phyloP scores from a whole-genome alignment of 2,113 vertebrate genomes.

The Lamprotornis superbus region DNA sequence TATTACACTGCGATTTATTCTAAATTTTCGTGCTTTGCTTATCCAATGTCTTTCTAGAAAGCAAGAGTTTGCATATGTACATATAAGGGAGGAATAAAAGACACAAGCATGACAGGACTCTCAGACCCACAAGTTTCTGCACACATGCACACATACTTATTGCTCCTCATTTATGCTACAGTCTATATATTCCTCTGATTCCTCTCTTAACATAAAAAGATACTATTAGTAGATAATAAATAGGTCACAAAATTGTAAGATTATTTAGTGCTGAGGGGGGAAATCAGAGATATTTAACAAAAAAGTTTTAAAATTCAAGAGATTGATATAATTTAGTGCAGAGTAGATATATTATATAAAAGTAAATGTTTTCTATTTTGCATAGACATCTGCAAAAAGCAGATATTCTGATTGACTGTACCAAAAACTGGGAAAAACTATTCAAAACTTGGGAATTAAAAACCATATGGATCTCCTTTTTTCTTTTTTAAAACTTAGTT shows the following conservation, averaged over 20 bases:
- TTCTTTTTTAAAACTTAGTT: background rate
- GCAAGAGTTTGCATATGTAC: background rate
- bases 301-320: background rate
- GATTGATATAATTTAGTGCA: rapidly evolving
- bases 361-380: background rate
- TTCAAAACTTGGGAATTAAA: background rate
- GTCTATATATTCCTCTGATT: background rate
- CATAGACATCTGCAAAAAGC: background rate
- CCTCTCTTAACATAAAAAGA: background rate
- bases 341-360: background rate
- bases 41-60: background rate
- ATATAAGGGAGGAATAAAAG: background rate
- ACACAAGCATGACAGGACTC: background rate
- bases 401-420: background rate
- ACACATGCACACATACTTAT: background rate
- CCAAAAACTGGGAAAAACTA: background rate
- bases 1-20: background rate
- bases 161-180: background rate
- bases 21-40: background rate
- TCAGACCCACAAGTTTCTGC: no score
- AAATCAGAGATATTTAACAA: background rate
- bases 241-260: background rate
- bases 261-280: background rate
- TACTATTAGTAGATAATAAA: background rate
- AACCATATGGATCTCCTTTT: rapidly evolving